Base-by-base conservation (phyloP, 2,888 invertebrate species). In the Nomada flava region DNA sequence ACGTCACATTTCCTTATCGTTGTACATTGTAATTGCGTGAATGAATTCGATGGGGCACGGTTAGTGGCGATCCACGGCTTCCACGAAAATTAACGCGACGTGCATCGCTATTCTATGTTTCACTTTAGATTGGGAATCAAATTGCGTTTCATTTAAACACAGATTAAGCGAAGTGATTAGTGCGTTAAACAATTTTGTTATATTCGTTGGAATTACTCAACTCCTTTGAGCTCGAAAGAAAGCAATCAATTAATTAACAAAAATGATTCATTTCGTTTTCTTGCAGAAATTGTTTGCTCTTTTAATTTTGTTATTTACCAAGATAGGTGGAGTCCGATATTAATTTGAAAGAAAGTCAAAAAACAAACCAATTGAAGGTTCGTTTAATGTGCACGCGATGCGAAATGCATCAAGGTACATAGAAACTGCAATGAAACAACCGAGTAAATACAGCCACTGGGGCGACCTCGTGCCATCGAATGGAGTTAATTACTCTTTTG, bases 401-500 rank as follows among this genome's bases (percentile, higher is more conserved):
- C 36, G 23, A 59, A 57, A 70, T 52, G 62, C 65, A 60, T 63
- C 62, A 52, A 75, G 70, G 79, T 76, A 76, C 65, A 50, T 47
- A 26, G 20, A 13, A 80, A 68, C 76, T 72, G 53, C 52, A 76
- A 76, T 60, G 76, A 72, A 82, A 75, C 67, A 63, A 62, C 47
- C 76, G 63, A 29, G 76, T 81, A 82, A 80, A 80, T 64, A 76
- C 50, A 29, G 52, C 50, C 23, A 53, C 57, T 5, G 29, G 44
- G 55, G 5, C 52, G 71, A 76, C 68, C 82, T 68, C 72, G 76
- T 69, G 76, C 67, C 81, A 72, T 68, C 63, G 76, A 81, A 76
- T 60, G 64, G 59, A 82, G 81, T 81, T 82, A 82, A 82, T 82
- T 82, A 81, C 82, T 75, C 81, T 81, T 82, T 81, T 82, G 76